phyloP scores from a whole-genome alignment of 2,113 vertebrate genomes.

The Pleuronectes platessa region DNA sequence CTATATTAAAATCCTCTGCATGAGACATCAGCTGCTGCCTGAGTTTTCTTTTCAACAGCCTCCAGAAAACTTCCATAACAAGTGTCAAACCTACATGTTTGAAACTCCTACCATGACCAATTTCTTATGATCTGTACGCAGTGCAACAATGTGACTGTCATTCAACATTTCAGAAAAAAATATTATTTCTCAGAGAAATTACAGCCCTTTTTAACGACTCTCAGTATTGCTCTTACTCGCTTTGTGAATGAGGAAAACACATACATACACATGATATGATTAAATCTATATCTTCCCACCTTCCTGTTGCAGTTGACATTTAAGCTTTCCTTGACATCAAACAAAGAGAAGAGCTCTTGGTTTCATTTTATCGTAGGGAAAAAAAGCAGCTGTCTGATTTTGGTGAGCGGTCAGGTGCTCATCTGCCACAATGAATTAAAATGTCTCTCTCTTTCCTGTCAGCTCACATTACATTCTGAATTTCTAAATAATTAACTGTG shows the following conservation, averaged over 20 bases:
- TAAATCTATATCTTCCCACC: neutral
- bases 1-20: no score
- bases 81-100: no score
- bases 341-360: constrained; percentile 1
- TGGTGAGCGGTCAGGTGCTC: constrained; percentile 23
- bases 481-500: constrained; percentile 32
- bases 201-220: no score
- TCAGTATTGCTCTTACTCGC: neutral
- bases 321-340: neutral
- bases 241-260: neutral
- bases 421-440: constrained; percentile 47
- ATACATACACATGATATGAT: neutral
- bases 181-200: no score
- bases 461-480: constrained; percentile 36
- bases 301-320: neutral
- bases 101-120: no score
- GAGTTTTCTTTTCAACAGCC: no score
- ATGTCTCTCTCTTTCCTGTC: constrained; percentile 36
- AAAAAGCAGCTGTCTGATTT: constrained; percentile 16
- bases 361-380: neutral
- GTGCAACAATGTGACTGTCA: no score
- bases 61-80: no score
- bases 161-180: no score
- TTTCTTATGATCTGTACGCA: no score
- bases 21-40: no score